These are phyloP conservation scores for Artibeus lituratus DNA, from an alignment of 2,797 vertebrate genomes.

Conservation along the genomic window DNA sequence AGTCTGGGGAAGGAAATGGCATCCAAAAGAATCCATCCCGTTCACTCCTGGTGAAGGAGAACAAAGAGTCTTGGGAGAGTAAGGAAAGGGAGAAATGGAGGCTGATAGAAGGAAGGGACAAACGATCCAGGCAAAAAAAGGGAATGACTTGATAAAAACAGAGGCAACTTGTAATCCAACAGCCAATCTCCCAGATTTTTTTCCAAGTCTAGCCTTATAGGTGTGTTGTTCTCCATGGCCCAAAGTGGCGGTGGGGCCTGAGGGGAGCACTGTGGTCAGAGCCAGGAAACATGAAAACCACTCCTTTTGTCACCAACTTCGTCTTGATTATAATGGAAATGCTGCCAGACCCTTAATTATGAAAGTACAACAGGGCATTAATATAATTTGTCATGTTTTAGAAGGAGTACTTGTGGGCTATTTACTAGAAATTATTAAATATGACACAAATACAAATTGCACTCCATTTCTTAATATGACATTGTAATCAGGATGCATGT, in stretches of 20 bases:
- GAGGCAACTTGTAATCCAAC: neutral
- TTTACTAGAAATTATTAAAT: slow-evolving; percentile 84
- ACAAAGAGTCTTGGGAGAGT: neutral
- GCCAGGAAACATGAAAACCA: neutral
- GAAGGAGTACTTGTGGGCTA: slow-evolving; percentile 68
- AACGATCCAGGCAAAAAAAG: neutral
- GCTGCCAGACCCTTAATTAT: slow-evolving; percentile 73
- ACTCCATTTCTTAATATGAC: slow-evolving; percentile 87
- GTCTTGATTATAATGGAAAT: slow-evolving; percentile 68
- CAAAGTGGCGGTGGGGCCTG: neutral
- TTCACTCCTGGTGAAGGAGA: neutral
- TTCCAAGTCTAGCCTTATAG: neutral
- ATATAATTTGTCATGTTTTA: slow-evolving; percentile 77
- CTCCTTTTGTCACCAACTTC: slow-evolving; percentile 9
- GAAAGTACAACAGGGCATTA: slow-evolving; percentile 58
- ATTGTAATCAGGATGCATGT: slow-evolving; percentile 87
- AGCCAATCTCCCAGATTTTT: neutral
- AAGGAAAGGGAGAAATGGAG: neutral
- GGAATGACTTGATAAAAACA: neutral
- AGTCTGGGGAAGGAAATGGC: neutral
- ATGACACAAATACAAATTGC: slow-evolving; percentile 90
- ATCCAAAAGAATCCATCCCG: neutral
- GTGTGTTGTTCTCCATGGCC: neutral
- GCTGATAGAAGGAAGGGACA: neutral
- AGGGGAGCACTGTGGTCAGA: neutral